These are phyloP conservation scores for Lochmaea crataegi DNA, from an alignment of 2,888 invertebrate species.

Conservation along the genomic window DNA sequence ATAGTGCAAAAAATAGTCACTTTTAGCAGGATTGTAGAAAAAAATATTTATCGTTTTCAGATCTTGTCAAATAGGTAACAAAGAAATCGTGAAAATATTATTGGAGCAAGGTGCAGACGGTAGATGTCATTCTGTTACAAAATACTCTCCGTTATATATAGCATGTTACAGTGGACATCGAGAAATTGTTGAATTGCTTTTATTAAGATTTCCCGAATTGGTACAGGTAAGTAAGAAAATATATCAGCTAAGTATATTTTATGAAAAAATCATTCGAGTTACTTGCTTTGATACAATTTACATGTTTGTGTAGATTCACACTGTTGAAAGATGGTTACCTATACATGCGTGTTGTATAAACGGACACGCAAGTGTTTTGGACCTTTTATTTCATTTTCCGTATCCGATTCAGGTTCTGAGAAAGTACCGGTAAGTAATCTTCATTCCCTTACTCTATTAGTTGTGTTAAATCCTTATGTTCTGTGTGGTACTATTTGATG, in stretches of 20 bases:
- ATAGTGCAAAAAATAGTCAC: no score
- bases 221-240: slow-evolving; percentile 70
- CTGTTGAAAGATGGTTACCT: slow-evolving; percentile 92
- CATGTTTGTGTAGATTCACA: slow-evolving; percentile 73
- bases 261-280: background rate
- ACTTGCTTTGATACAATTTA: background rate
- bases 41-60: slow-evolving; percentile 65
- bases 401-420: slow-evolving; percentile 80
- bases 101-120: slow-evolving; percentile 89
- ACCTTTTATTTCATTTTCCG: slow-evolving; percentile 81
- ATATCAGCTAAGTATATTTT: background rate
- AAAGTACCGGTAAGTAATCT: slow-evolving; percentile 67
- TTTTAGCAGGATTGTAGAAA: no score
- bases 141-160: slow-evolving; percentile 92
- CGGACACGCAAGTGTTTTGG: slow-evolving; percentile 82
- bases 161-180: slow-evolving; percentile 88
- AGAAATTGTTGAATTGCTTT: slow-evolving; percentile 79
- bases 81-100: slow-evolving; percentile 80
- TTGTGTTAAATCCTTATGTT: no score
- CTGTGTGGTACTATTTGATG: no score
- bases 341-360: slow-evolving; percentile 93
- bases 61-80: slow-evolving; percentile 87
- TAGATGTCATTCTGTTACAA: slow-evolving; percentile 88
- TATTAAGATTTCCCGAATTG: slow-evolving; percentile 86
- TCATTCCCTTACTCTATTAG: slow-evolving; percentile 11